Evolutionary conservation across 2,113 vertebrate genomes (phyloP), one percentile per base, ranked within the genome.

Genomic region (Hemiscyllium ocellatum): DNA sequence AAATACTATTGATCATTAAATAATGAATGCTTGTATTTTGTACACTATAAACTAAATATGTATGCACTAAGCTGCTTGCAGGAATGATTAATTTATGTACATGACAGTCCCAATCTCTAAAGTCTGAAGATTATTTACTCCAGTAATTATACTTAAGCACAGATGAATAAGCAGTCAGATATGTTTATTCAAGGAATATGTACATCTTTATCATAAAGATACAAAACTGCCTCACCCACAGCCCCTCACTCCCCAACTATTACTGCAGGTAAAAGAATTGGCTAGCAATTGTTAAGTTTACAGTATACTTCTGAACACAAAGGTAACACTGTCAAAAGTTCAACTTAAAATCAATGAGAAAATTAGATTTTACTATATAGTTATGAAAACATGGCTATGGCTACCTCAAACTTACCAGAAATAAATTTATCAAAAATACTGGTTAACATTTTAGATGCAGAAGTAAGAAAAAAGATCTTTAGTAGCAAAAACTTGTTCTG

Each of bases 181-280:
- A 94, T 95, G 94, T 95, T 95, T 95, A 95, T 95, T 95, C 52
- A 76, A 76, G 42, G 94, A 72, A 70, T 93, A 72, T 95, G 47
- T 52, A 52, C 94, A 72, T 76, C 68, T 95, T 95, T 72, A 90
- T 19, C 5, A 76, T 95, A 72, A 76, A 52, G 69, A 33, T 95
- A 95, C 94, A 95, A 70, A 72, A 76, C 94, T 33, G 24, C 68
- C n/a, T 95, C 50, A 72, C 47, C 66, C 91, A 7, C 52, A 56
- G 52, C 26, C 70, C 4, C 29, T 29, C 72, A 47, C 94, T 50
- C 0, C 22, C 72, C 42, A 47, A 95, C 72, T 52, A 72, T 22
- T 52, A 52, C 50, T 33, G 15, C 22, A 72, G 94, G 66, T 95
- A 95, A 29, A 95, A 72, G 68, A 24, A 94, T 42, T 94, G 68